These are phyloP conservation scores for Ctenochaetus hawaiiensis DNA, from an alignment of 2,797 vertebrate species.

Conservation along the genomic window DNA sequence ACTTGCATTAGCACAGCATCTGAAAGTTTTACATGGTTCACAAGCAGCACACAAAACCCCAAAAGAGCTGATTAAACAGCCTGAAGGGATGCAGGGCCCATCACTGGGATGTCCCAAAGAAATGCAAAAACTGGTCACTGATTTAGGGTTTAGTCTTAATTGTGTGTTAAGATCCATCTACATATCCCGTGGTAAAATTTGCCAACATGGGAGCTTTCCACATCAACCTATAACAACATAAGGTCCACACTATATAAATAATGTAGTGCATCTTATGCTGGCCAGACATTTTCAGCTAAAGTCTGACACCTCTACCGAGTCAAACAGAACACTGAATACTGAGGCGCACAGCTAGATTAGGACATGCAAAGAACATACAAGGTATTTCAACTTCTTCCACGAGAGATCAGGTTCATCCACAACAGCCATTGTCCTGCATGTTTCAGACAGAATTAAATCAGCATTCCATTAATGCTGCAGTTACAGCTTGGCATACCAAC, in stretches of 20 bases:
- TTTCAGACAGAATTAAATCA: constrained; percentile 53
- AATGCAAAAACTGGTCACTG: not conserved
- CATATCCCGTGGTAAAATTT: not conserved
- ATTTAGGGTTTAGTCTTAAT: not conserved
- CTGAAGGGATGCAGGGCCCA: not conserved
- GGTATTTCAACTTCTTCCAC: constrained; percentile 45
- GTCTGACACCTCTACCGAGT: not conserved
- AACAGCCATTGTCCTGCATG: constrained; percentile 61
- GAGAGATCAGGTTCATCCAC: constrained; percentile 56
- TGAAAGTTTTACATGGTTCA: constrained; percentile 25
- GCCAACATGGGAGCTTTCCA: not conserved
- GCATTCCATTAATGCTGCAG: constrained; percentile 75
- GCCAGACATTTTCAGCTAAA: not conserved
- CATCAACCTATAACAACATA: not conserved
- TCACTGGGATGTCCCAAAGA: constrained; percentile 6
- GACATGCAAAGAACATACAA: constrained; percentile 64
- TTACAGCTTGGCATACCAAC: constrained; percentile 58
- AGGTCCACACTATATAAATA: not conserved
- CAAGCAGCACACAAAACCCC: constrained; percentile 21
- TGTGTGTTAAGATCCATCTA: not conserved
- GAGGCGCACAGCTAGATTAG: not conserved
- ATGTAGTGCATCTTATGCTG: not conserved
- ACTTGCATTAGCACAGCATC: constrained; percentile 12
- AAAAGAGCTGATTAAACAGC: constrained; percentile 31
- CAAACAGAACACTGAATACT: constrained; percentile 14